Base-by-base conservation (phyloP, 2,113 vertebrate genomes). In the Chloroceryle aenea region DNA sequence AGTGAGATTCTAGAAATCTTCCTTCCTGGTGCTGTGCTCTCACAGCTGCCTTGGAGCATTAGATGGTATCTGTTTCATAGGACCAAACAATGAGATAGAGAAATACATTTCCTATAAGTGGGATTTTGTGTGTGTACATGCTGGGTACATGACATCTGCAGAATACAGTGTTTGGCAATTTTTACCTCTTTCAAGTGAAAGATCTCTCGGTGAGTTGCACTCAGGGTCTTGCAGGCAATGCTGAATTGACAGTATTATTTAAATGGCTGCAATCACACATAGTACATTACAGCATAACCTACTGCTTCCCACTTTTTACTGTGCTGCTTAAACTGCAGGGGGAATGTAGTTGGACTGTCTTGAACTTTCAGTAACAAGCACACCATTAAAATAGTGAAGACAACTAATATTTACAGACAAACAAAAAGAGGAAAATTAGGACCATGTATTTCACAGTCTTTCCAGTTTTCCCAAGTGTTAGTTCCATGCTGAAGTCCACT, bases 301-400 rank as follows among this genome's bases (percentile, higher is more conserved):
- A 2, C 32, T 55, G 42, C 81, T 56, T 34, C 89, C 56, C 45
- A 7, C 36, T 66, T 55, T 53, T 64, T 47, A 36, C 50, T 55
- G 5, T 34, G 43, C 2, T n/a, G 15, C 6, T 45, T 45, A 10
- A 73, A 89, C 38, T 3, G 6, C 42, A 34, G 58, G n/a, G 38
- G 42, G 71, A n/a, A 45, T 34, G 3, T 10, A n/a, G 47, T 61
- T 61, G 63, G 58, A 4, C 67, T 58, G 61, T 21, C 76, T 55
- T 29, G 23, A 34, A 4, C 63, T 42, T 38, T 2, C 48, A 5
- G 0, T 7, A 15, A 13, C 2, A 27, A 80, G 66, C 29, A 7
- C 48, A 61, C 63, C 7, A 18, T 45, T 1, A 1, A 38, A 47
- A 10, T 0, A 48, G 38, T 2, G 0, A 43, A 30, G 88, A 61